phyloP scores from a whole-genome alignment of 2,113 vertebrate species.

The Paramormyrops kingsleyae region DNA sequence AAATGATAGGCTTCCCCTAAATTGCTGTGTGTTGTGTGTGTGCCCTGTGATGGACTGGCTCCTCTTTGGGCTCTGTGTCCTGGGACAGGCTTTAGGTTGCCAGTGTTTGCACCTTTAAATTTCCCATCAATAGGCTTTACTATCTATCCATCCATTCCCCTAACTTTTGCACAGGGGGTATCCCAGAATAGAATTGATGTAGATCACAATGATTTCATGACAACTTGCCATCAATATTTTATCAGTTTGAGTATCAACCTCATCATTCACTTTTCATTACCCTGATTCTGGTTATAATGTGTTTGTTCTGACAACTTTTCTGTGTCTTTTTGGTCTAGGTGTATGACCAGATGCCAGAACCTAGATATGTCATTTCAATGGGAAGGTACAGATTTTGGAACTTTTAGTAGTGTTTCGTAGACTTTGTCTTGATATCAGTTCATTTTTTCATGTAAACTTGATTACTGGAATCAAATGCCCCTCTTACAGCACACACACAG shows the following conservation, averaged over 20 bases:
- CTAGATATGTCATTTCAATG: conserved; percentile 95
- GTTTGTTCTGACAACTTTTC: neutral
- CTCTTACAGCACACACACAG: too few relatives aligned
- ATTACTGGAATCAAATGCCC: neutral
- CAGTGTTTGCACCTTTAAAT: neutral
- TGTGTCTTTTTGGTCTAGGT: conserved; percentile 61
- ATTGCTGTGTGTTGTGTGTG: neutral
- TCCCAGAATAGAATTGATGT: neutral
- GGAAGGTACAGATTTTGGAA: conserved; percentile 69
- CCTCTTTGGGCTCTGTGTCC: neutral
- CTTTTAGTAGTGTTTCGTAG: neutral
- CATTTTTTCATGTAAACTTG: neutral
- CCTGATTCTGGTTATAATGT: neutral
- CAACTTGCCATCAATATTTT: neutral
- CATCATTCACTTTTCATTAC: neutral
- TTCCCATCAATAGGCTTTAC: neutral
- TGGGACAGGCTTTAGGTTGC: neutral
- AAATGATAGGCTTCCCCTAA: neutral
- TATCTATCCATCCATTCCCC: neutral
- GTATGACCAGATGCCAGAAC: conserved; percentile 97
- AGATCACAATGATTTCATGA: neutral
- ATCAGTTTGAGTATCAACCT: neutral
- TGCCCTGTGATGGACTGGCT: neutral
- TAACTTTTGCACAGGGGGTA: neutral
- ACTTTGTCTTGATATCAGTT: neutral